phyloP scores from a whole-genome alignment of 2,113 vertebrate genomes.

The Damaliscus lunatus region DNA sequence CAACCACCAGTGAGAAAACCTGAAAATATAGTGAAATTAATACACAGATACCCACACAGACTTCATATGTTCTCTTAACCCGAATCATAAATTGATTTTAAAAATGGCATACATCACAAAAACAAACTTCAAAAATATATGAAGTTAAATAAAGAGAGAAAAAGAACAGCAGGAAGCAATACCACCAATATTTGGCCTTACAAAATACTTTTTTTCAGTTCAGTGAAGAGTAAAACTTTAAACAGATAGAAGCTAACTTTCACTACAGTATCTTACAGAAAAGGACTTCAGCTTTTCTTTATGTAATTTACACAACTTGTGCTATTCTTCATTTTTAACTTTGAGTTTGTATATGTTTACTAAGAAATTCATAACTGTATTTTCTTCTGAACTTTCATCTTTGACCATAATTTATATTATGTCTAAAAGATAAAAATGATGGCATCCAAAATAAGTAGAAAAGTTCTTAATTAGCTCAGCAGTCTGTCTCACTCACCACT shows the following conservation, averaged over 20 bases:
- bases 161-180: background rate
- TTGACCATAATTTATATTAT: background rate
- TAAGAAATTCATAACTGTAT: background rate
- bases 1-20: background rate
- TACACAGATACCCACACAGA: fast-evolving
- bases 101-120: background rate
- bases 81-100: background rate
- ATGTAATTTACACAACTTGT: background rate
- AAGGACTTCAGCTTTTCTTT: background rate
- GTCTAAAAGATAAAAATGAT: background rate
- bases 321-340: background rate
- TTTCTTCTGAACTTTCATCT: constrained; percentile 28
- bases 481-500: background rate
- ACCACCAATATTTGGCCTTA: background rate
- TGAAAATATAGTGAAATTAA: background rate
- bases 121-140: background rate
- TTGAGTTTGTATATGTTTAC: background rate
- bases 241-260: background rate
- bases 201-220: background rate
- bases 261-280: background rate
- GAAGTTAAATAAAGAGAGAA: background rate
- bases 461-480: background rate
- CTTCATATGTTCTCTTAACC: background rate
- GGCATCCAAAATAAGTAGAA: background rate
- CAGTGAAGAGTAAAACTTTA: background rate